Evolutionary conservation across 1,140 invertebrate genomes (phyloP).

Genomic region (Drosophila azteca): DNA sequence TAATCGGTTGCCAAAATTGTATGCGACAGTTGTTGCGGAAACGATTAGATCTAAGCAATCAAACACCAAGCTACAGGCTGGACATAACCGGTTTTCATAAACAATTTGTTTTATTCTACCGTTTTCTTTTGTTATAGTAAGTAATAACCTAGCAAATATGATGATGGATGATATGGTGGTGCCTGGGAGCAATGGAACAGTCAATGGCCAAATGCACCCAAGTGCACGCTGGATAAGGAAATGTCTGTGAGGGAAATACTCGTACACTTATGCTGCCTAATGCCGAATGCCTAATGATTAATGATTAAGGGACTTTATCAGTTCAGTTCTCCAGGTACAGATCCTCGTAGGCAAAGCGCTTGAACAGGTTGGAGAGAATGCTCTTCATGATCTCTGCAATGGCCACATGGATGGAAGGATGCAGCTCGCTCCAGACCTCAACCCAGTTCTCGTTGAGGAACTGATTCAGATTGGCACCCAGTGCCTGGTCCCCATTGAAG

Average conservation of each 20-base stretch:
- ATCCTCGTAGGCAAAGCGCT: slow-evolving; percentile 79
- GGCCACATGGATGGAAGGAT: slow-evolving; percentile 85
- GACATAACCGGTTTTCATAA: slow-evolving; percentile 41
- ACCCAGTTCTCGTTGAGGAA: slow-evolving; percentile 87
- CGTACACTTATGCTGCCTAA: slow-evolving; percentile 62
- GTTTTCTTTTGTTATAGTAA: slow-evolving; percentile 38
- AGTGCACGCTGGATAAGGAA: slow-evolving; percentile 3
- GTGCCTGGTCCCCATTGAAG: slow-evolving; percentile 88
- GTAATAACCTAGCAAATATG: slow-evolving; percentile 57
- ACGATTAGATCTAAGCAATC: slow-evolving; percentile 13
- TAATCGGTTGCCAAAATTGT: slow-evolving; percentile 42
- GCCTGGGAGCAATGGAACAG: slow-evolving; percentile 9
- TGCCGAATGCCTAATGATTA: slow-evolving; percentile 6
- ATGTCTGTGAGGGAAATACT: slow-evolving; percentile 58
- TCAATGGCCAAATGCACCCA: slow-evolving; percentile 46
- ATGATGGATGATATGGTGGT: slow-evolving; percentile 19
- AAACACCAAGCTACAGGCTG: slow-evolving; percentile 21
- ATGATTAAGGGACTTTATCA: not conserved
- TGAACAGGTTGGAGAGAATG: slow-evolving; percentile 80
- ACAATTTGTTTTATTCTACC: slow-evolving; percentile 47
- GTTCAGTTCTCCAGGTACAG: slow-evolving; percentile 64
- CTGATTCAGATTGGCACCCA: slow-evolving; percentile 86
- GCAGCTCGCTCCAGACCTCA: slow-evolving; percentile 85
- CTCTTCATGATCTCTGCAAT: slow-evolving; percentile 85
- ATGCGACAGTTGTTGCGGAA: slow-evolving; percentile 55